Evolutionary conservation across 1,140 invertebrate genomes (phyloP), one percentile per base, ranked within the genome.

Genomic region (Papilio polyxenes): DNA sequence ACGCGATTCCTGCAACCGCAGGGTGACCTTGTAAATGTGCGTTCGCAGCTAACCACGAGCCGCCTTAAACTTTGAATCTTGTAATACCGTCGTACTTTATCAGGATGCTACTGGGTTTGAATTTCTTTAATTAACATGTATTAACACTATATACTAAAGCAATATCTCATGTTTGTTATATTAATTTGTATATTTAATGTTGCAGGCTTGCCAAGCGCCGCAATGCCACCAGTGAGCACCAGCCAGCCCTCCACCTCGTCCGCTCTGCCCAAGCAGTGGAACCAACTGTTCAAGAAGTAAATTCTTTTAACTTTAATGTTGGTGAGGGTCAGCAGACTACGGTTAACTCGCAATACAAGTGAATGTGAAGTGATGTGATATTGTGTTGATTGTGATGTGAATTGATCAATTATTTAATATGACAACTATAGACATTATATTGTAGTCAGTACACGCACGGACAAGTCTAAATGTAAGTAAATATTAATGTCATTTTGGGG

Each of bases 221-320:
- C 23, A 72, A 37, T 88, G 84, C 78, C 83, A 84, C 82, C 80
- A 82, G 78, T 79, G 81, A 82, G 85, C 80, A 81, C 84, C 81
- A 84, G 82, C 76, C 83, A 83, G 72, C 80, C 84, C 62, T 86
- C 82, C 81, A 85, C 84, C 62, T 86, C 91, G 11, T 83, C 88
- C 76, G 85, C 87, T 81, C 85, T 84, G 49, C 87, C 85, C 59
- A 81, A 81, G 44, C 87, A 89, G 56, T 92, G 91, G 91, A 92
- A 90, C 84, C 89, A 91, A 82, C 85, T 92, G 20, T 92, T 92
- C 82, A 89, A 90, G 80, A 91, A 92, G 85, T 90, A 88, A 88
- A 86, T 17, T 7, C 69, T 53, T 23, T n/a, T 44, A 44, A 74
- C 20, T 44, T 44, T 10, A 37, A 72, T 4, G 40, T 75, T 75